These are phyloP conservation scores for Muscicapa adusta DNA, from an alignment of 2,113 vertebrate species.

Conservation along the genomic window DNA sequence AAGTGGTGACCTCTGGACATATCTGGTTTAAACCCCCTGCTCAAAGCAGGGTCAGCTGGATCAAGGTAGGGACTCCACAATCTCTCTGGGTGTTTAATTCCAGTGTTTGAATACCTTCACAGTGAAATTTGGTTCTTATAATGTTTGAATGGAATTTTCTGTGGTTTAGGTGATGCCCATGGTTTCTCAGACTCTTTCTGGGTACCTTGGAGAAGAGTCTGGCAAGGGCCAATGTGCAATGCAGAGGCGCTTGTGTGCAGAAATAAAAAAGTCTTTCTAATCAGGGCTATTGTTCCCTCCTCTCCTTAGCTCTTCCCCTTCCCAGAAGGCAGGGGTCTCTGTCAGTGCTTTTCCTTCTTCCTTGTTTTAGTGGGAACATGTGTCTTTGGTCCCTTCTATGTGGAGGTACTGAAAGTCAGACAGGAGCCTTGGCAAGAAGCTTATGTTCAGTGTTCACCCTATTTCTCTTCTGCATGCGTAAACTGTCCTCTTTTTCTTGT, in stretches of 20 bases:
- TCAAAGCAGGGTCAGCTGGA: neutral
- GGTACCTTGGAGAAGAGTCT: neutral
- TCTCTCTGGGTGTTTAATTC: neutral
- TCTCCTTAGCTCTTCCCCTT: neutral
- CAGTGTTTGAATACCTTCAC: neutral
- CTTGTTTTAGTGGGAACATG: neutral
- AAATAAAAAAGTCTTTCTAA: neutral
- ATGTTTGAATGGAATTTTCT: neutral
- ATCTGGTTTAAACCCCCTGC: fast-evolving
- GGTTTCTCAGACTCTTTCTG: neutral
- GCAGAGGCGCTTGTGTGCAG: neutral
- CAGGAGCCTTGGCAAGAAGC: neutral
- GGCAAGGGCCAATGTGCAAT: neutral
- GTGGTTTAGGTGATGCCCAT: neutral
- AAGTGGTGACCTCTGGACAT: neutral
- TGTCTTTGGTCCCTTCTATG: neutral
- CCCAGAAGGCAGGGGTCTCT: neutral
- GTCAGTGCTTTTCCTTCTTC: neutral
- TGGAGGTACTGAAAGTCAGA: neutral
- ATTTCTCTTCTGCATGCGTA: neutral
- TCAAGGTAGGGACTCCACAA: neutral
- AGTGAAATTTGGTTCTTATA: neutral
- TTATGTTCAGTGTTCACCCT: neutral
- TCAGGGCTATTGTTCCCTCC: fast-evolving
- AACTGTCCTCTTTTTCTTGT: neutral